Conservation (phyloP, 2,113 vertebrate genomes). For the Petrocephalus microphthalmus region DNA sequence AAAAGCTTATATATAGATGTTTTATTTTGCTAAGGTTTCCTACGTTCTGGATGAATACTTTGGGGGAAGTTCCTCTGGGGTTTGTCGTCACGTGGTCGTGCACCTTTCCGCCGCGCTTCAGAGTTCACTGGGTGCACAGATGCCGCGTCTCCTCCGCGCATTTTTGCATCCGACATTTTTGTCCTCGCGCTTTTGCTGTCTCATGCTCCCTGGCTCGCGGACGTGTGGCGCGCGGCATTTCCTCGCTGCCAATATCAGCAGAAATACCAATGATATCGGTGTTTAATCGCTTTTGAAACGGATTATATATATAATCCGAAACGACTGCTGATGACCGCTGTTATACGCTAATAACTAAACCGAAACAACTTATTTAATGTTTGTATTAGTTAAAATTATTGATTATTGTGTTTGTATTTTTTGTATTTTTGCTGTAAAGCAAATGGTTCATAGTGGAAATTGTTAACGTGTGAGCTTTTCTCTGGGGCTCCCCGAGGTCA, state of each 20-base stretch:
- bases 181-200: neutral
- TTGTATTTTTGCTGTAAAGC: neutral
- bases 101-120: neutral
- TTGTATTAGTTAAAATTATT: neutral
- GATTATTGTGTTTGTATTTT: neutral
- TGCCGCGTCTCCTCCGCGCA: neutral
- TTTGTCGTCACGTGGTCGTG: neutral
- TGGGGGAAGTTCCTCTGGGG: neutral
- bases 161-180: neutral
- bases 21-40: conserved; percentile 1
- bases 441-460: neutral
- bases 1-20: neutral
- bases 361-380: neutral
- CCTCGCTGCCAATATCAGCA: neutral
- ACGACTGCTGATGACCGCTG: neutral
- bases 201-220: neutral
- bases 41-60: neutral
- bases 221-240: neutral
- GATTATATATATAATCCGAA: neutral
- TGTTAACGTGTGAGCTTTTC: neutral
- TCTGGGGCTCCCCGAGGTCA: neutral
- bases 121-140: neutral
- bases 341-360: neutral
- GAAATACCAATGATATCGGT: neutral
- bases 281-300: neutral